Evolutionary conservation across 2,113 vertebrate genomes (phyloP).

Genomic region (Vulpes ferrilata): DNA sequence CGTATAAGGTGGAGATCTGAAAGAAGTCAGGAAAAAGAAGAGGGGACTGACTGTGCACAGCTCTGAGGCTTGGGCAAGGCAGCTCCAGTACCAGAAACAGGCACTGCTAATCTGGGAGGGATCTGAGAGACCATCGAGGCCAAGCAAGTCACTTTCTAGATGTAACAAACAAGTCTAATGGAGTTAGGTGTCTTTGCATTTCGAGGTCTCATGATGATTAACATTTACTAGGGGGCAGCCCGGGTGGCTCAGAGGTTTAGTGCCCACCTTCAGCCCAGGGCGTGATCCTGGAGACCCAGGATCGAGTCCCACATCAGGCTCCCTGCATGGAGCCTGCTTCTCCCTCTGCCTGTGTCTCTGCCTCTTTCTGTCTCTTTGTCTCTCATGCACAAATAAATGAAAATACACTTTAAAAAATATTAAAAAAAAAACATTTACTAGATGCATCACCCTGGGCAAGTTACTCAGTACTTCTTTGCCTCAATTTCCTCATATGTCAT

Average conservation of each 20-base stretch:
- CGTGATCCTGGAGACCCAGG: no score
- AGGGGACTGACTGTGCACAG: background rate
- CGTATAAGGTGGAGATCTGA: background rate
- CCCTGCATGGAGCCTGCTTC: no score
- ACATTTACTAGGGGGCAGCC: no score
- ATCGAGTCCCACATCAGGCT: no score
- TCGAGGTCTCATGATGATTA: background rate
- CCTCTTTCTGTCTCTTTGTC: no score
- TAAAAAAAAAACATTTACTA: background rate
- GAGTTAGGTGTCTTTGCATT: background rate
- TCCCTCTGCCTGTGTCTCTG: no score
- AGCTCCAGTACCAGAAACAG: background rate
- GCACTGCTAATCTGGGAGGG: background rate
- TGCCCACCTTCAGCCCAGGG: no score
- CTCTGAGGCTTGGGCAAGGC: background rate
- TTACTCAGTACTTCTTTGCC: background rate
- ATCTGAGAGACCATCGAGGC: background rate
- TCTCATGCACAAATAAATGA: no score
- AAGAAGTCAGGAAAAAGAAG: background rate
- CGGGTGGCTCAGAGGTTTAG: no score
- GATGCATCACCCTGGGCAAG: background rate
- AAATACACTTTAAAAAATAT: no score
- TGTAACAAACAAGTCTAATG: background rate
- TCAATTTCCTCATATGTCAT: constrained; percentile 2
- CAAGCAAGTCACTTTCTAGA: background rate